A percentile compares a stretch with the other conserved stretches of the same genome.
These are phyloP conservation scores for Cotesia glomerata DNA, from an alignment of 1,140 invertebrate species.

Conservation along the genomic window DNA sequence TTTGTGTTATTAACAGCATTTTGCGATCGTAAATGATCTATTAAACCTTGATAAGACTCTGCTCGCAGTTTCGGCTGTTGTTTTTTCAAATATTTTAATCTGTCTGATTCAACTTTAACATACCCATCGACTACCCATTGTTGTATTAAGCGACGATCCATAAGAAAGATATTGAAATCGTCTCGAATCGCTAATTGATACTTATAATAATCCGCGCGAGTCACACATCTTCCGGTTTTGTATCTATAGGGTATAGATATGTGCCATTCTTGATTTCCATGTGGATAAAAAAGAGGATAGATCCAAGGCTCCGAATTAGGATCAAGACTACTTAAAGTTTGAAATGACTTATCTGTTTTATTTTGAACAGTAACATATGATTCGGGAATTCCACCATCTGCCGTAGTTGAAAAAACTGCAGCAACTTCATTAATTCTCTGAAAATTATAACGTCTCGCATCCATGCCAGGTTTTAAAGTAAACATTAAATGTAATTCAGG, in stretches of 20 bases:
- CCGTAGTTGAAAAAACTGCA: conserved; percentile 15
- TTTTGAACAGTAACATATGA: conserved; percentile 14
- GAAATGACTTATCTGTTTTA: background rate
- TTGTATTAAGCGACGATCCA: too few species aligned
- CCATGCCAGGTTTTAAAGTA: background rate
- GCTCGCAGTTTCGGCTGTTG: background rate
- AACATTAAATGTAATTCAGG: conserved; percentile 17
- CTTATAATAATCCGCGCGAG: conserved; percentile 3
- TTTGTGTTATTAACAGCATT: background rate
- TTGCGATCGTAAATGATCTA: conserved; percentile 6
- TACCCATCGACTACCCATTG: conserved; percentile 1
- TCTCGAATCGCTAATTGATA: background rate
- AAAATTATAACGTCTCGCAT: conserved; percentile 10
- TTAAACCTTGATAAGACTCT: background rate
- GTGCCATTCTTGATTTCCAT: conserved; percentile 6
- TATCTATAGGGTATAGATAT: background rate
- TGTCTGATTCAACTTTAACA: conserved; percentile 11
- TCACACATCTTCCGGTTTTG: background rate
- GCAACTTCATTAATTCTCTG: conserved; percentile 19
- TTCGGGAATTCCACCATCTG: conserved; percentile 15
- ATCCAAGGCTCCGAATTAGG: conserved; percentile 11
- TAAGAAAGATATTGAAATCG: background rate
- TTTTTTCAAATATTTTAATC: background rate
- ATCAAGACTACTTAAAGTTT: conserved; percentile 1
- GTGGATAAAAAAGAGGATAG: conserved; percentile 18